Base-by-base conservation (phyloP, 2,797 vertebrate species). In the Lutjanus argentimaculatus region DNA sequence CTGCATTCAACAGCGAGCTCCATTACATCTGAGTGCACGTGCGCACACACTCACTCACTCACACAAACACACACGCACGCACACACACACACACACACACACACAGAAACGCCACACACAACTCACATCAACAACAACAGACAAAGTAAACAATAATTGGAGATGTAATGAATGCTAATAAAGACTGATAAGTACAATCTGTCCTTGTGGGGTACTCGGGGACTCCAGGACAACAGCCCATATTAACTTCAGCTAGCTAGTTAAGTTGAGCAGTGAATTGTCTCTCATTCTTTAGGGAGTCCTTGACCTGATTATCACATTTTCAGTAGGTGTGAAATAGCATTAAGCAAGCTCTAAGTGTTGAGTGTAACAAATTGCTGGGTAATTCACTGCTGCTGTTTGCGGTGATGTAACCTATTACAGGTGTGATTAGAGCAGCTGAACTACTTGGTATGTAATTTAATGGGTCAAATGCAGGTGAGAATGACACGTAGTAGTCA, bases 231-330 rank as follows among this genome's bases (percentile, higher is more conserved):
- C 80, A 85, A 59, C 74, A 62, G 75, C 13, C 53, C 58, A 42
- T 53, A 82, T 82, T 85, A 87, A 82, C 76, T 77, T 42, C 67
- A 78, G 62, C 58, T 52, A 75, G 63, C 81, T 81, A 66, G 71
- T 87, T 85, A 85, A 71, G 68, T 48, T 74, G 78, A 86, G 80
- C 68, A 58, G 77, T 67, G 66, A 77, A 82, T 72, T 73, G 77
- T 79, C 52, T 85, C 64, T 68, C 68, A 40, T 80, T 85, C 89
- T 84, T 87, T 6, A 66, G 87, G 76, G 89, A 91, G 80, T 67
- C 77, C 74, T 89, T 83, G 79, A 89, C 85, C 88, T 84, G 67
- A 87, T 90, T 84, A 90, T 75, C 85, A 84, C 83, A 63, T 78
- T 71, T 85, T 77, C 78, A 80, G 82, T 51, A 16, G 62, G 66